Base-by-base conservation (phyloP, 2,113 vertebrate genomes). In the Heptranchias perlo region DNA sequence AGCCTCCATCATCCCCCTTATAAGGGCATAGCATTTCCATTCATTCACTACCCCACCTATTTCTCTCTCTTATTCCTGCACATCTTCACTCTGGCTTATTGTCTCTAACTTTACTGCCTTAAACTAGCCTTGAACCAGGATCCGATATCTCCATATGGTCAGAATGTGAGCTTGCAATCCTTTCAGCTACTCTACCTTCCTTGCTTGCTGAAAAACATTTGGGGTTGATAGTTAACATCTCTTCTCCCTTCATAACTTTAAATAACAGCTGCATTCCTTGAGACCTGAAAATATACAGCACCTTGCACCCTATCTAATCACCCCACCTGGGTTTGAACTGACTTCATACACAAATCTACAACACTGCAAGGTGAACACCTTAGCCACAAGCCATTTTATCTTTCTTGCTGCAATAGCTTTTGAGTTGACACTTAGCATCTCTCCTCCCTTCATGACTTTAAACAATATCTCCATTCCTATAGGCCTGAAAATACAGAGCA, bases 181-280 rank as follows among this genome's bases (percentile, higher is more conserved):
- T 73, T 73, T 73, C 69, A 73, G 69, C 69, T 31, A 73, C 69
- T 35, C 69, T 35, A 31, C 69, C 31, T 73, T 73, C 7, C 1
- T 0, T 10, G 31, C 0, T 58, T 4, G 2, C 11, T n/a, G n/a
- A n/a, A 58, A 7, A 5, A 58, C 11, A 0, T 73, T 35, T 35
- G 31, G 69, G 31, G 31, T 25, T 73, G 8, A 73, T 73, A 73
- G 8, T 73, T 73, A 35, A 73, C 31, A 11, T 73, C 69, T 67
- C 65, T 67, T 4, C 23, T 16, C 23, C 65, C 65, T 67, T 4
- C 23, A 28, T 18, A 25, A 6, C 65, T 67, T 65, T 18, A n/a
- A n/a, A n/a, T n/a, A n/a, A n/a, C n/a, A n/a, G n/a, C n/a, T n/a
- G n/a, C 31, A 35, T 73, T 10, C 31, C 58, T 58, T 58, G 6